Base-by-base conservation (phyloP, 2,888 invertebrate genomes). In the Ennomos fuscantarius region DNA sequence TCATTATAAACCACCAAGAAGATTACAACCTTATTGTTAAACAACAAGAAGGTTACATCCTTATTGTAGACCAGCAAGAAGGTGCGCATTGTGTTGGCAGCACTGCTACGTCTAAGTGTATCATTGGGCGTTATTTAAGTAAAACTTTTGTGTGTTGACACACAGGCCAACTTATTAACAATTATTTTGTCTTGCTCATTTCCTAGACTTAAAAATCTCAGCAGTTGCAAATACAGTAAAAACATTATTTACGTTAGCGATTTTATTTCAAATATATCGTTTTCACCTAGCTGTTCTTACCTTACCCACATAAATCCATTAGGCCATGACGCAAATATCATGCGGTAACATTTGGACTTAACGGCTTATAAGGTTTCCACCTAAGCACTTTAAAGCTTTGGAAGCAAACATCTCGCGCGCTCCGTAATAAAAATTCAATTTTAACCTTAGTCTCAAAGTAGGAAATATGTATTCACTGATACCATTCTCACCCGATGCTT, bases 291-390 rank as follows among this genome's bases (percentile, higher is more conserved):
- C 57, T 41, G 42, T 44, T 1, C 15, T 24, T 3, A 53, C 35
- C 45, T 59, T 41, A 53, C 60, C 41, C 51, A 61, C 58, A 64
- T 64, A 64, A 64, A 66, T 62, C 60, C 62, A 62, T 66, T 66
- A 64, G 62, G 51, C 49, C 58, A 60, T 64, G 66, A 62, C 66
- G 64, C 60, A 64, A 60, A 62, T 60, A 62, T 60, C 56, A 66
- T 65, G 65, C 45, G 59, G 60, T 61, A 66, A 56, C 64, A 65
- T 61, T 66, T 65, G 65, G 62, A 45, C 57, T 57, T 63, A 65
- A 66, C 65, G 64, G 66, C 66, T 58, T 62, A 66, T 60, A 61
- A 66, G 62, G 64, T 62, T 62, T 66, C 62, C 57, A 66, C 62
- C 62, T 60, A 60, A 62, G 60, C 63, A 63, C 54, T 63, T 64